Evolutionary conservation across 2,797 vertebrate species (phyloP).

Genomic region (Diglossa cyanea): DNA sequence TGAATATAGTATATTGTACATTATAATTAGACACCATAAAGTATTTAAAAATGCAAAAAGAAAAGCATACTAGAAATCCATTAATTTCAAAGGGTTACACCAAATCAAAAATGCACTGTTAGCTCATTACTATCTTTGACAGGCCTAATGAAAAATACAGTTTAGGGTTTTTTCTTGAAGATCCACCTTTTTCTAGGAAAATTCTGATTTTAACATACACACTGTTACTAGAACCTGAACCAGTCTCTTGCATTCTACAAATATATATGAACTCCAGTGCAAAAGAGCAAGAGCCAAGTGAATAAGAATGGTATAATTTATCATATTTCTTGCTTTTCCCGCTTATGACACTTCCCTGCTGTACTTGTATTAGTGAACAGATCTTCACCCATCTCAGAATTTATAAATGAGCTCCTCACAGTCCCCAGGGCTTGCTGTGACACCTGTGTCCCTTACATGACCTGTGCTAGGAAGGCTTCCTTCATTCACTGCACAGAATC

Average conservation of each 20-base stretch:
- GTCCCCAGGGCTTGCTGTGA: neutral
- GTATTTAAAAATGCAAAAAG: neutral
- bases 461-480: neutral
- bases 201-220: neutral
- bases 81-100: neutral
- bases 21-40: neutral
- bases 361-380: neutral
- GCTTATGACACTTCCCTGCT: neutral
- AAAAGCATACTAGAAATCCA: neutral
- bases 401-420: neutral
- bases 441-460: neutral
- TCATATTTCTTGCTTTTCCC: neutral
- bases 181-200: neutral
- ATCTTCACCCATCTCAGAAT: neutral
- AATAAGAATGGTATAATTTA: neutral
- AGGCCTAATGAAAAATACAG: neutral
- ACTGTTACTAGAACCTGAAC: neutral
- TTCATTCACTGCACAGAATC: neutral
- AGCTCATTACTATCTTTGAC: neutral
- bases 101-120: neutral
- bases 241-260: neutral
- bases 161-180: neutral
- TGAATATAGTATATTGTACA: neutral
- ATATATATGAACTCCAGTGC: neutral
- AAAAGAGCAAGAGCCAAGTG: neutral